Percentiles rank a stretch among this genome's conserved stretches.
These are phyloP conservation scores for Lacerta bilineata DNA, from an alignment of 2,797 vertebrate genomes.

Conservation along the genomic window DNA sequence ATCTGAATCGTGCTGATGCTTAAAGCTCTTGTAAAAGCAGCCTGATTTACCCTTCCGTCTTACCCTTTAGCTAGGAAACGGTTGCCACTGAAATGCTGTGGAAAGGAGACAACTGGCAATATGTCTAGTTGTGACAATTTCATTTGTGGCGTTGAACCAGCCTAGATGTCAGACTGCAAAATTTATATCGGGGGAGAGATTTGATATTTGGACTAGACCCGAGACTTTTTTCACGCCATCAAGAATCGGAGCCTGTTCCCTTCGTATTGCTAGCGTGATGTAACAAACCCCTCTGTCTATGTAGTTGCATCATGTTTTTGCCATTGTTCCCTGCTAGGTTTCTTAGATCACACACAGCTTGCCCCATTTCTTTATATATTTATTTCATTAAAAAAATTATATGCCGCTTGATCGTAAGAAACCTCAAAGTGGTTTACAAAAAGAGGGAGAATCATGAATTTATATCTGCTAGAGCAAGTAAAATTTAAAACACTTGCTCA, in stretches of 20 bases:
- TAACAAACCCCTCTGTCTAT: background rate
- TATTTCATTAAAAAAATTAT: no score
- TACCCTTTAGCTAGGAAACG: background rate
- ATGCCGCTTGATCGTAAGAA: no score
- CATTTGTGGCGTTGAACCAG: conserved; percentile 32
- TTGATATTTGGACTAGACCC: conserved; percentile 59
- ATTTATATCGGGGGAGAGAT: conserved; percentile 41
- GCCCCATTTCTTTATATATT: background rate
- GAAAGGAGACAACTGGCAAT: conserved; percentile 28
- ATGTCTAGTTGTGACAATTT: conserved; percentile 47
- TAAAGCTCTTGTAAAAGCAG: conserved; percentile 27
- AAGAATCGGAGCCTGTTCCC: background rate
- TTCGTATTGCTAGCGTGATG: background rate
- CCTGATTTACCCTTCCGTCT: conserved; percentile 40
- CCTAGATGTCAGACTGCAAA: background rate
- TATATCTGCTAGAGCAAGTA: background rate
- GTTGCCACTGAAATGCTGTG: background rate
- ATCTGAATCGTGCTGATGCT: conserved; percentile 41
- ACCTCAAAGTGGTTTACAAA: no score
- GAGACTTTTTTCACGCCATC: background rate
- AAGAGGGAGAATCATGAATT: background rate
- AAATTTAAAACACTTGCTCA: background rate
- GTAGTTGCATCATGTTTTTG: background rate
- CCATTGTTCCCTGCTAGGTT: background rate
- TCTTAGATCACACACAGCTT: background rate